Evolutionary conservation across 2,888 invertebrate genomes (phyloP).

Genomic region (Cantharis nigra): DNA sequence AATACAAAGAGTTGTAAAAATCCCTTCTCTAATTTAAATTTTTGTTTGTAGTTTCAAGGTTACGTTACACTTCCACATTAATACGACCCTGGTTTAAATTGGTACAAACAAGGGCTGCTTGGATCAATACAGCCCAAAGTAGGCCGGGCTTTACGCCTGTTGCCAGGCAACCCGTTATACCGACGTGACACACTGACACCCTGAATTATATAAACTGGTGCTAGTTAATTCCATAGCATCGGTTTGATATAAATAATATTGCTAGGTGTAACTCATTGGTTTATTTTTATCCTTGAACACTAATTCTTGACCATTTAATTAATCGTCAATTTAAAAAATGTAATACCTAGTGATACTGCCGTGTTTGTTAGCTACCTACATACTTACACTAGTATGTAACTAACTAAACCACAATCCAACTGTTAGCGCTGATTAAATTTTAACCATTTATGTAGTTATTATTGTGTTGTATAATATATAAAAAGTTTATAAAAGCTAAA

Average conservation of each 20-base stretch:
- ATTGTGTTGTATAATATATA: background rate
- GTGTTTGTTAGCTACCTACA: background rate
- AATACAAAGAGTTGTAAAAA: background rate
- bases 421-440: background rate
- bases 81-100: constrained; percentile 44
- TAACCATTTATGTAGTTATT: background rate
- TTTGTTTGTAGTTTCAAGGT: constrained; percentile 17
- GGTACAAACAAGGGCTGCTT: constrained; percentile 38
- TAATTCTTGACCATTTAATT: background rate
- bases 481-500: background rate
- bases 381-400: background rate
- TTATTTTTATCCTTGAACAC: background rate
- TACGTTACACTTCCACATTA: constrained; percentile 27
- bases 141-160: constrained; percentile 55
- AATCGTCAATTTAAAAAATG: background rate
- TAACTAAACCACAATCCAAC: background rate
- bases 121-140: constrained; percentile 57
- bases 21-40: background rate
- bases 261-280: background rate
- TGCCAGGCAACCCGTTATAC: constrained; percentile 54
- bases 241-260: background rate
- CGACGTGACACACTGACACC: constrained; percentile 57
- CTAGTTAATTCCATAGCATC: background rate
- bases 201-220: constrained; percentile 46
- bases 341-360: background rate